Conservation (phyloP, 2,113 vertebrate genomes). For the Tricholaema leucomelas region DNA sequence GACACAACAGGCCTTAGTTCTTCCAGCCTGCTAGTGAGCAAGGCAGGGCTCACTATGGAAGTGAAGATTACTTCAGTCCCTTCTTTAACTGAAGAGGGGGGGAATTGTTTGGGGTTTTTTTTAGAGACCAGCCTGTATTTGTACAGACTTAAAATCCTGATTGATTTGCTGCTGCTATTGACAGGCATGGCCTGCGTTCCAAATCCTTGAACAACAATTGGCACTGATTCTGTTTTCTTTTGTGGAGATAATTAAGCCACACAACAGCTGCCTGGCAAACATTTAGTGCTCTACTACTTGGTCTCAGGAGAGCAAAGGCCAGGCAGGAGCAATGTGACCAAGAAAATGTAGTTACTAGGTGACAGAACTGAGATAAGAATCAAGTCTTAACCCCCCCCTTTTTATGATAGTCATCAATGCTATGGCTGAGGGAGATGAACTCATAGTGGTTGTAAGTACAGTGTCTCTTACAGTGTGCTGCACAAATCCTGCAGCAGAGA, state of each 20-base stretch:
- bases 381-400: neutral
- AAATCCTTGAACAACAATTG: neutral
- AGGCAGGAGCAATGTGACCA: neutral
- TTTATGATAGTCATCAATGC: neutral
- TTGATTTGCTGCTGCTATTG: neutral
- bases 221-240: constrained; percentile 33
- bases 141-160: neutral
- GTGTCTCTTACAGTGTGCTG: neutral
- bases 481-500: neutral
- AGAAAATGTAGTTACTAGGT: neutral
- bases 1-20: neutral
- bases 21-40: neutral
- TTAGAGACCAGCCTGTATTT: neutral
- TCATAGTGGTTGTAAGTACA: accelerated
- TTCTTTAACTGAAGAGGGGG: neutral
- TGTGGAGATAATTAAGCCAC: constrained; percentile 19
- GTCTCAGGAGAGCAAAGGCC: neutral
- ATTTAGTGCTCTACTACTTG: neutral
- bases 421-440: neutral
- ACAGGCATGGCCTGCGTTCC: neutral
- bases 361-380: neutral
- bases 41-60: neutral
- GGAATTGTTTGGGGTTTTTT: neutral
- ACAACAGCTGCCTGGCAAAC: constrained; percentile 21
- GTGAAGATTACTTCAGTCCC: neutral